Conservation (phyloP, 2,888 invertebrate genomes). For the Oscheius sp. region DNA sequence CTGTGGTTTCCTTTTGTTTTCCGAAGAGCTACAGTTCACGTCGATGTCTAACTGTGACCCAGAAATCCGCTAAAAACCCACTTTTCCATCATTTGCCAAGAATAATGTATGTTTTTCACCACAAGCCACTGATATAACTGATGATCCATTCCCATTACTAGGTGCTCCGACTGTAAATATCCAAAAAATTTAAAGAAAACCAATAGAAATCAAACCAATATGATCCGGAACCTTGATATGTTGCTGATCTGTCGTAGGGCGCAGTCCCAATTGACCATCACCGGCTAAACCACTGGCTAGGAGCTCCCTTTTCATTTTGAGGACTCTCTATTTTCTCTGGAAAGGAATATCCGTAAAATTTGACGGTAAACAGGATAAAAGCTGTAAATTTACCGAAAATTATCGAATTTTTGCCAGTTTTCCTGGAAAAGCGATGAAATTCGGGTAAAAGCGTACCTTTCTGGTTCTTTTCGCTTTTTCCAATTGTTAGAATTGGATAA, state of each 20-base stretch:
- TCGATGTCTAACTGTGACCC: too few relatives aligned
- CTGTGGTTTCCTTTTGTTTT: not conserved
- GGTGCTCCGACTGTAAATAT: slow-evolving; percentile 56
- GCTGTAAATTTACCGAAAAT: too few relatives aligned
- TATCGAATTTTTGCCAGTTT: too few relatives aligned
- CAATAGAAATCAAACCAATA: slow-evolving; percentile 45
- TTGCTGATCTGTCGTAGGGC: slow-evolving; percentile 36
- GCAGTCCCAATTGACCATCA: slow-evolving; percentile 63
- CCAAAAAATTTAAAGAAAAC: not conserved
- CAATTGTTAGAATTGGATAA: too few relatives aligned
- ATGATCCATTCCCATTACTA: slow-evolving; percentile 45
- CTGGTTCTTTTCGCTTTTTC: too few relatives aligned
- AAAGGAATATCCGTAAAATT: not conserved
- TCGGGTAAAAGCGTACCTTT: too few relatives aligned
- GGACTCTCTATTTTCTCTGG: not conserved
- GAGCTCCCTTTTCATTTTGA: slow-evolving; percentile 53
- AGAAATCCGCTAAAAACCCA: too few relatives aligned
- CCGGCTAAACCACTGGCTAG: slow-evolving; percentile 56
- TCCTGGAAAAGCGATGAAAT: too few relatives aligned
- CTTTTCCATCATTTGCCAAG: slow-evolving; percentile 59
- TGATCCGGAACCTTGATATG: slow-evolving; percentile 50
- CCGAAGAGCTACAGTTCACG: not conserved
- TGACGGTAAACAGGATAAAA: not conserved
- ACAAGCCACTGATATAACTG: slow-evolving; percentile 54
- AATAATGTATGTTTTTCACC: slow-evolving; percentile 67